Conservation (phyloP, 2,113 vertebrate species). For the Zosterops hypoxanthus region DNA sequence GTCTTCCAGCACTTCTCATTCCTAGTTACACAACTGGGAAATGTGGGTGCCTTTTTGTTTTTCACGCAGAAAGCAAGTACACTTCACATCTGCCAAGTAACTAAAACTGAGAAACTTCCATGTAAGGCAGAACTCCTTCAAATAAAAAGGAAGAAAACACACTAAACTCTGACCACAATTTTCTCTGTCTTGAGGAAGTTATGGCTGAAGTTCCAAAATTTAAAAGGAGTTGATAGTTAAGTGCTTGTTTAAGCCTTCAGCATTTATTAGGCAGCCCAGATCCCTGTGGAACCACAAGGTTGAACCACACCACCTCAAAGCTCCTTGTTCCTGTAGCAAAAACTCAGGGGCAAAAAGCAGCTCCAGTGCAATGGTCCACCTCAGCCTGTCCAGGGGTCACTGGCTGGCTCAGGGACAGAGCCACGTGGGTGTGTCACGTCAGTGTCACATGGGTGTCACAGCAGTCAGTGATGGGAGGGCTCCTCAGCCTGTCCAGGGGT, state of each 20-base stretch:
- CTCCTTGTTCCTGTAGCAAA: not conserved
- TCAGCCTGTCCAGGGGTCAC: not conserved
- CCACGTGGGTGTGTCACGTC: not conserved
- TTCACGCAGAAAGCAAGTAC: not conserved
- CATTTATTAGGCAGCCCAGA: not conserved
- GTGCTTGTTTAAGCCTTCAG: not conserved
- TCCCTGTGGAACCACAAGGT: not conserved
- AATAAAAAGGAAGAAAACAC: not conserved
- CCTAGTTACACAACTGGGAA: not conserved
- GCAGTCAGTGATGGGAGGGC: too few species aligned
- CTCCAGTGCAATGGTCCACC: not conserved
- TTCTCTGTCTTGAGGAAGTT: not conserved
- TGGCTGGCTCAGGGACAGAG: not conserved
- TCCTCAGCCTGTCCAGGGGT: not conserved
- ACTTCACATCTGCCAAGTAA: not conserved
- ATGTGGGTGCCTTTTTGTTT: not conserved
- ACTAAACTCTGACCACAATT: not conserved
- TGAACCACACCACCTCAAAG: not conserved
- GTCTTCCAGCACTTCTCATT: not conserved
- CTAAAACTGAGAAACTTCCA: conserved; percentile 22
- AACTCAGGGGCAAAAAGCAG: rapidly evolving
- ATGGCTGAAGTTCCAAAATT: not conserved
- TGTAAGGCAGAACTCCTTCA: conserved; percentile 26
- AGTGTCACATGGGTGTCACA: too few species aligned
- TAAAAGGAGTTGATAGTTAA: not conserved